Evolutionary conservation across 2,113 vertebrate species (phyloP), one percentile per base, ranked within the genome.

Genomic region (Xenopus borealis): DNA sequence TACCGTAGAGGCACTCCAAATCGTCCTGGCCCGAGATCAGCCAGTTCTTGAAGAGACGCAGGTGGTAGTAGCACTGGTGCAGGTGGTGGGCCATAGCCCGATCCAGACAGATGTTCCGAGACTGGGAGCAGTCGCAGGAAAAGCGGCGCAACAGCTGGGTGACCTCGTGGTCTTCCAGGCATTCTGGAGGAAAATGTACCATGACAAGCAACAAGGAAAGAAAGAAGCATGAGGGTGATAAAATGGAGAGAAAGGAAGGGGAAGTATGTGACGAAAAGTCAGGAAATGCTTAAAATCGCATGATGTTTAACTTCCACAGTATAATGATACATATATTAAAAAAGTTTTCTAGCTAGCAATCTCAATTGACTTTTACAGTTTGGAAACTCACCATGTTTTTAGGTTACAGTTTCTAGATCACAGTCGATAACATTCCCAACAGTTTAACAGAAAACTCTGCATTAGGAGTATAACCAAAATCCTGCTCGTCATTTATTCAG

Each of bases 1-100:
- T 92, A 97, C 97, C 96, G 94, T 98, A 89, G 88, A 97, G 92
- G 93, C 91, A 97, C 89, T 96, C 95, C 90, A 97, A 89, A 83
- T 96, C 93, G 84, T 96, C 95, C 90, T 92, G 95, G 93, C 95
- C 96, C 88, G 96, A 98, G 93, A 92, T 92, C 88, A 98, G 94
- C 95, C 96, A 98, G 93, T 95, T 97, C 92, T 94, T 93, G 95
- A 98, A 96, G 93, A 99, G 96, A 80, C 95, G 95, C 79, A 97
- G 95, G 91, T 98, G 97, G 94, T 97, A 98, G 91, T 92, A 95
- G 92, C 96, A 98, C 87, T 96, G 97, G 89, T 95, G 93, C 83
- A 98, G 95, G 89, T 98, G 96, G 86, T 96, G 96, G 89, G 94
- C 93, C 91, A 98, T 92, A 70, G 94, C 86, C 82, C 91, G 88